These are phyloP conservation scores for Scaptodrosophila lebanonensis DNA, from an alignment of 1,140 invertebrate species.

Conservation along the genomic window DNA sequence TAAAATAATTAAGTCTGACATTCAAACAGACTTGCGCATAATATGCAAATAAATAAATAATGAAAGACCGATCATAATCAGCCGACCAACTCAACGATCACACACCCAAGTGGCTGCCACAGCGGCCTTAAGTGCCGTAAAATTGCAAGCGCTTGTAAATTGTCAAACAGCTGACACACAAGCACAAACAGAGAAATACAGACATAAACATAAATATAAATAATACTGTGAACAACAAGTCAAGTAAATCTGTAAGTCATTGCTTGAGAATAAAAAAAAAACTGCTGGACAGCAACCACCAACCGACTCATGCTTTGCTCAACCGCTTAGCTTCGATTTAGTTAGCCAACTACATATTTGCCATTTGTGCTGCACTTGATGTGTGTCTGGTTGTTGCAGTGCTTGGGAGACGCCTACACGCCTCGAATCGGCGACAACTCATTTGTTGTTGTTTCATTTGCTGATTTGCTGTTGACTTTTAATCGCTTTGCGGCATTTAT, in stretches of 20 bases:
- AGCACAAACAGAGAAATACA: slow-evolving; percentile 7
- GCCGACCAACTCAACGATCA: background rate
- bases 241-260: no score
- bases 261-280: no score
- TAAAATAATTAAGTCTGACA: slow-evolving; percentile 54
- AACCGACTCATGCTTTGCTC: no score
- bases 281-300: no score
- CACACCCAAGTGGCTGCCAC: slow-evolving; percentile 53
- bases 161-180: slow-evolving; percentile 18
- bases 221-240: no score
- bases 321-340: no score
- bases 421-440: background rate
- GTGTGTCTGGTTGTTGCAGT: no score
- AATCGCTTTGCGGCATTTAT: slow-evolving; percentile 51
- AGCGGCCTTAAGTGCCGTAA: slow-evolving; percentile 21
- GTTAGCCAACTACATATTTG: slow-evolving; percentile 31
- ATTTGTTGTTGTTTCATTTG: slow-evolving; percentile 18
- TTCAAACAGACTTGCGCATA: slow-evolving; percentile 3
- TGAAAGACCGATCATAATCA: slow-evolving; percentile 23
- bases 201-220: background rate
- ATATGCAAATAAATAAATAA: slow-evolving; percentile 1
- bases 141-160: slow-evolving; percentile 36
- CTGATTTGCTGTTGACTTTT: slow-evolving; percentile 54
- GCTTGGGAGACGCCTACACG: slow-evolving; percentile 33
- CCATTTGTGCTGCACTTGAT: slow-evolving; percentile 5